Evolutionary conservation across 2,797 vertebrate species (phyloP).

Genomic region (Sebastolobus altivelis): DNA sequence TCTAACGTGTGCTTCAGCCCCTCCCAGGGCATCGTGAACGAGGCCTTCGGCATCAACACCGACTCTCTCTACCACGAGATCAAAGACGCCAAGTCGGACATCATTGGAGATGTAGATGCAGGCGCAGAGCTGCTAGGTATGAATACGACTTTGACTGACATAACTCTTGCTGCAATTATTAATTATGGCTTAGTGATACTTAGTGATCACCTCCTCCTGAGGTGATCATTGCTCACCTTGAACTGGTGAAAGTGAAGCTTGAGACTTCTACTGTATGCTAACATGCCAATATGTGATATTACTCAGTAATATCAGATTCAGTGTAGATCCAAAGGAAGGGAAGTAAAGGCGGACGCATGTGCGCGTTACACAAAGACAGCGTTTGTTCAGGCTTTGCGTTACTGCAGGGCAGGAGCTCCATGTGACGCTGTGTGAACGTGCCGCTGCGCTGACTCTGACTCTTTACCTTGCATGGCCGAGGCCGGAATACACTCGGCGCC

Average conservation of each 20-base stretch:
- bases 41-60: slow-evolving; percentile 99
- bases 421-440: slow-evolving; percentile 52
- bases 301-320: background rate
- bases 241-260: background rate
- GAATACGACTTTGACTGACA: slow-evolving; percentile 14
- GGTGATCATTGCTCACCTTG: background rate
- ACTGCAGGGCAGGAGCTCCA: slow-evolving; percentile 37
- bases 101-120: slow-evolving; percentile 97
- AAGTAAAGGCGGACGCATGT: slow-evolving; percentile 24
- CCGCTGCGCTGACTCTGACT: slow-evolving; percentile 36
- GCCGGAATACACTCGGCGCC: slow-evolving; percentile 50
- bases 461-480: slow-evolving; percentile 72
- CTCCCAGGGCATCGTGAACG: slow-evolving; percentile 98
- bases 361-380: slow-evolving; percentile 5
- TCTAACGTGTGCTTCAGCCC: slow-evolving; percentile 84
- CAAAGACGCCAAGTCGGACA: slow-evolving; percentile 95
- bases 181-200: too few species aligned
- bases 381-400: slow-evolving; percentile 37
- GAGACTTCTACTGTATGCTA: background rate
- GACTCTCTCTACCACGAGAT: slow-evolving; percentile 98
- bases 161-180: background rate
- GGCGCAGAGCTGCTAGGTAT: slow-evolving; percentile 97
- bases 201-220: background rate
- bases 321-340: background rate
- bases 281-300: background rate